A percentile compares a stretch with the other conserved stretches of the same genome.
Conservation (phyloP, 2,797 vertebrate species). For the Fundulus diaphanus region DNA sequence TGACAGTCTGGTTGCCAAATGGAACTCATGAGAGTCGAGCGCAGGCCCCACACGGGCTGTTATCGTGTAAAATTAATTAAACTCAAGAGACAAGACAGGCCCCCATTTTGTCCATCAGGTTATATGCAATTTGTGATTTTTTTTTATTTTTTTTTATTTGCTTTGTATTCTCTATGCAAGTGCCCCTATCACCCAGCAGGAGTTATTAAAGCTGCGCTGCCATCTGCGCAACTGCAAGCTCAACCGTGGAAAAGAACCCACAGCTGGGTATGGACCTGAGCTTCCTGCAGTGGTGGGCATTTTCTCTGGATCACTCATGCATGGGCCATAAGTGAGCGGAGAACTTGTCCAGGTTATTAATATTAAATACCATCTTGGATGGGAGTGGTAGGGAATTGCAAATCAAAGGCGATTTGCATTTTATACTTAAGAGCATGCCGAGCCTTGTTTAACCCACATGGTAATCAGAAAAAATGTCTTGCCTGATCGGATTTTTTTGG, state of each 20-base stretch:
- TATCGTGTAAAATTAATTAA: slow-evolving; percentile 40
- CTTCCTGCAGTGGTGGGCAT: slow-evolving; percentile 16
- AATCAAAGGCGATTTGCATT: slow-evolving; percentile 24
- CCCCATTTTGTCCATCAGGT: slow-evolving; percentile 28
- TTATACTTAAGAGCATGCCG: slow-evolving; percentile 11
- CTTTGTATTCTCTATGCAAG: slow-evolving; percentile 48
- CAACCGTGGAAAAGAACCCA: slow-evolving; percentile 21
- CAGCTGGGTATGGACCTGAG: slow-evolving; percentile 22
- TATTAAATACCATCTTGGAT: slow-evolving; percentile 25
- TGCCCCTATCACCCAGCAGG: slow-evolving; percentile 37
- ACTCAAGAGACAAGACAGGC: slow-evolving; percentile 25
- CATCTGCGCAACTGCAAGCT: slow-evolving; percentile 45
- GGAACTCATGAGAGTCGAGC: background rate
- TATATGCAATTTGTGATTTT: slow-evolving; percentile 23
- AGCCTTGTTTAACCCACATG: slow-evolving; percentile 11
- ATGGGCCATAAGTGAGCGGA: slow-evolving; percentile 11
- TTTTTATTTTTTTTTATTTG: background rate
- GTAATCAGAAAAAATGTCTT: slow-evolving; percentile 10
- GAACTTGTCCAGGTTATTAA: slow-evolving; percentile 19
- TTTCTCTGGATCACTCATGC: slow-evolving; percentile 12
- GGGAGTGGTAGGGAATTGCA: slow-evolving; percentile 21
- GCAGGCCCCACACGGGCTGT: slow-evolving; percentile 1
- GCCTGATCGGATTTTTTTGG: background rate
- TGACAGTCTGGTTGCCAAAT: slow-evolving; percentile 1
- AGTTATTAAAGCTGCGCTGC: slow-evolving; percentile 50